Evolutionary conservation across 2,888 invertebrate species (phyloP), one percentile per base, ranked within the genome.

Genomic region (Ethmia dodecea): DNA sequence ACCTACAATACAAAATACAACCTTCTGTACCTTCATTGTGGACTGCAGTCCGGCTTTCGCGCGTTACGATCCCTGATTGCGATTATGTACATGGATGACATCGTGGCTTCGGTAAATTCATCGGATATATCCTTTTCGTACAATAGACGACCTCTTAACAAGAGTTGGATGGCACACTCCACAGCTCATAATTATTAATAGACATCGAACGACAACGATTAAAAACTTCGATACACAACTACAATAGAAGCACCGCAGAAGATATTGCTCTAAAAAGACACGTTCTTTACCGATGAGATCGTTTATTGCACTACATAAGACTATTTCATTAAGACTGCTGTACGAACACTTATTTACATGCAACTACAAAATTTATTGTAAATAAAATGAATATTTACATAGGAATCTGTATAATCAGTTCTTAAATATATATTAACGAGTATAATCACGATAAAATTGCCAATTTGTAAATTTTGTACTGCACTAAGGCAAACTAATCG

Each of bases 1-100:
- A 78, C 73, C 80, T 83, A 81, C 67, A 66, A 36, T 74, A 79
- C 63, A 75, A 76, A 80, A 74, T 71, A 80, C 79, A 81, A 80
- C 79, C 80, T 74, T 60, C 55, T 56, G 68, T 63, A 66, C 67
- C 69, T 63, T 63, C 54, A 57, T 45, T 45, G 47, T 53, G 55
- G 57, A 55, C 58, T 42, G 28, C 16, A 37, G 45, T 48, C 51
- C 49, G 32, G 37, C 32, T 38, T 32, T 28, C 41, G 43, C 27
- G 5, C 30, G 9, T 14, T 31, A 11, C 52, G 38, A 45, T 49
- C 47, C 40, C 45, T 52, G 43, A 49, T 44, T 49, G 49, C 39
- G 11, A 11, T 26, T 26, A 26, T 12, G 26, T 22, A 22, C 22
- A 22, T n/a, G n/a, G n/a, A n/a, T n/a, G n/a, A n/a, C n/a, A n/a